Evolutionary conservation across 2,113 vertebrate species (phyloP).

Genomic region (Delphinus delphis): DNA sequence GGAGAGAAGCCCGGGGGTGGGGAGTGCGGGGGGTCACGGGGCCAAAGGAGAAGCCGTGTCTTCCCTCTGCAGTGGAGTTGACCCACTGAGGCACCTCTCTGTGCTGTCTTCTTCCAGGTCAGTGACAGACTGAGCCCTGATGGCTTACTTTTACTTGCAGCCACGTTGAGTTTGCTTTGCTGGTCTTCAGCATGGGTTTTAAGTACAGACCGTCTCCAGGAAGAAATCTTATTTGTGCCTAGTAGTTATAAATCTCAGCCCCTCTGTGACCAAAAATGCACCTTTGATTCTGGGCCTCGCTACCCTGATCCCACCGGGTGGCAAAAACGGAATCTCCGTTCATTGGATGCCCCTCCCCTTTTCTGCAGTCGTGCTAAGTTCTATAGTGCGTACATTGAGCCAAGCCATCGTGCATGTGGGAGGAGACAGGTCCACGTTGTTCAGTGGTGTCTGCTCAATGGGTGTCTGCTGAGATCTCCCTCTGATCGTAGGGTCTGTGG

Average conservation of each 20-base stretch:
- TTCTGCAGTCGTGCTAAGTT: not conserved
- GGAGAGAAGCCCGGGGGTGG: not conserved
- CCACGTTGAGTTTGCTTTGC: not conserved
- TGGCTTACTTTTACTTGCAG: not conserved
- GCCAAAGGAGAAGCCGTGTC: not conserved
- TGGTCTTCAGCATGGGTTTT: not conserved
- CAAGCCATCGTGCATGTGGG: rapidly evolving
- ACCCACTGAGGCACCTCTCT: not conserved
- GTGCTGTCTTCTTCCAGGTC: not conserved
- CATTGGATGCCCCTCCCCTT: not conserved
- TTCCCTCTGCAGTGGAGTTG: not conserved
- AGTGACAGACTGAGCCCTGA: not conserved
- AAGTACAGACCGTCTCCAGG: not conserved
- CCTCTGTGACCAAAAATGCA: not conserved
- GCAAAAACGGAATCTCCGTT: not conserved
- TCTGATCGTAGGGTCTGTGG: not conserved
- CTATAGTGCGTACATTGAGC: rapidly evolving
- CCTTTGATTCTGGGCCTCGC: not conserved
- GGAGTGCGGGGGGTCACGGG: rapidly evolving
- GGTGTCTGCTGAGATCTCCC: not conserved
- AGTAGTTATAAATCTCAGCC: not conserved
- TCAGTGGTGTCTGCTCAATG: not conserved
- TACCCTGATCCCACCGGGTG: not conserved
- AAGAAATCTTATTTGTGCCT: not conserved
- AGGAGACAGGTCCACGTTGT: not conserved